These are phyloP conservation scores for Aegypius monachus DNA, from an alignment of 2,113 vertebrate genomes.

Conservation along the genomic window DNA sequence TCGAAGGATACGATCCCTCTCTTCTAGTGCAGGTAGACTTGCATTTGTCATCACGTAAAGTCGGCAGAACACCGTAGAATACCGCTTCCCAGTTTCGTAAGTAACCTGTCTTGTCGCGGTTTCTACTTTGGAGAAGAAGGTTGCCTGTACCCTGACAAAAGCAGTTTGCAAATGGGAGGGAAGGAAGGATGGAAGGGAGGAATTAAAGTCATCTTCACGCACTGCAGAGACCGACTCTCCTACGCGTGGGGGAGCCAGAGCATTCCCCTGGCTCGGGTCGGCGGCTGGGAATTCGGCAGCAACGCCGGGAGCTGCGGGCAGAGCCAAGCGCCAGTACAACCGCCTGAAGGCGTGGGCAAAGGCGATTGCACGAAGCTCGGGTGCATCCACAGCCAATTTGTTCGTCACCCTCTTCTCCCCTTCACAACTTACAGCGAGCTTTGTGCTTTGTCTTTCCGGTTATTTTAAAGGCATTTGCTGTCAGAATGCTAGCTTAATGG, in stretches of 20 bases:
- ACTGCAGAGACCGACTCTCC: neutral
- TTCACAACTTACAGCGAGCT: neutral
- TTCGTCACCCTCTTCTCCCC: neutral
- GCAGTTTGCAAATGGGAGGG: neutral
- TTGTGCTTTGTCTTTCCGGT: neutral
- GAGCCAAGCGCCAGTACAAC: neutral
- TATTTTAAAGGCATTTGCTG: neutral
- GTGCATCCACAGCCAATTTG: neutral
- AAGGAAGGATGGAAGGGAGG: no score
- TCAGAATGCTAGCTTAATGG: neutral
- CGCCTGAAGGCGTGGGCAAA: neutral
- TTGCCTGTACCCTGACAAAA: neutral
- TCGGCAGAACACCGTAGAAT: rapidly evolving
- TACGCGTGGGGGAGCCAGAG: slow-evolving; percentile 62
- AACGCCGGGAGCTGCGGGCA: neutral
- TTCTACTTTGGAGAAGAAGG: neutral
- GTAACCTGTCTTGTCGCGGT: neutral
- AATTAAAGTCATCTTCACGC: neutral
- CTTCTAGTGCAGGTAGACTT: neutral
- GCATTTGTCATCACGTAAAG: rapidly evolving
- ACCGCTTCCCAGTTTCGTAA: neutral
- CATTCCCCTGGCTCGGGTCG: neutral
- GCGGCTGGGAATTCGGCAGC: neutral
- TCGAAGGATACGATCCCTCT: rapidly evolving
- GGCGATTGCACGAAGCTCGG: neutral